Conservation (phyloP, 2,113 vertebrate species). For the Nothobranchius furzeri region DNA sequence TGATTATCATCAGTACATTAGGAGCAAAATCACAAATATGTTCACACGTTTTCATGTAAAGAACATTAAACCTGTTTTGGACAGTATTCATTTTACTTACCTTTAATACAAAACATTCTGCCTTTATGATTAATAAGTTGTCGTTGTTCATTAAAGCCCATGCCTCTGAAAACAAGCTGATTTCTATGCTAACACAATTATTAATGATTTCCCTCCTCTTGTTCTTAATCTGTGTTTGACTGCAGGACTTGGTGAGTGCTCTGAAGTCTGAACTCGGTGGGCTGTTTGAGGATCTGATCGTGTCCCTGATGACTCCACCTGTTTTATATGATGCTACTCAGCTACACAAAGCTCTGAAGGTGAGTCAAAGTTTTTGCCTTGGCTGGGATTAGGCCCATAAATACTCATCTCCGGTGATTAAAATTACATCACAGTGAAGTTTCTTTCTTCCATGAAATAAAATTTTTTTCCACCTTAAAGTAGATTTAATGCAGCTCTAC, state of each 20-base stretch:
- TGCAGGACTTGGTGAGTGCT: slow-evolving; percentile 88
- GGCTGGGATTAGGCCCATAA: too few species aligned
- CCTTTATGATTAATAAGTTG: not conserved
- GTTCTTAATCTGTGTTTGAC: slow-evolving; percentile 10
- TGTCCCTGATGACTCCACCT: slow-evolving; percentile 88
- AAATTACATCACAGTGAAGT: not conserved
- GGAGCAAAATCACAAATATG: too few species aligned
- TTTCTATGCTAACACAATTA: slow-evolving; percentile 5
- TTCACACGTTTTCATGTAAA: too few species aligned
- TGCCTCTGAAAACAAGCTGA: not conserved
- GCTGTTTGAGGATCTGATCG: slow-evolving; percentile 89
- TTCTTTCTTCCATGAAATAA: not conserved
- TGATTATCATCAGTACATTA: too few species aligned
- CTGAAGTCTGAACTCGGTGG: slow-evolving; percentile 93
- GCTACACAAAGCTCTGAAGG: slow-evolving; percentile 92
- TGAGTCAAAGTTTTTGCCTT: slow-evolving; percentile 47
- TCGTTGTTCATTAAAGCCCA: rapidly evolving
- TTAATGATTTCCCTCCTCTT: not conserved
- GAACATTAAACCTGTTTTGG: too few species aligned
- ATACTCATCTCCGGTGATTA: not conserved
- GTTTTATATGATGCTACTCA: slow-evolving; percentile 85
- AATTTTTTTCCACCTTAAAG: not conserved
- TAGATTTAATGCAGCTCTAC: not conserved
- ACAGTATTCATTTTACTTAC: too few species aligned
- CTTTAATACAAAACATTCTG: too few species aligned